Conservation (phyloP, 2,113 vertebrate species). For the human region GRCh38 chr2:30646001-30646500, state of each 20-base stretch:
- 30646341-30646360: background rate
- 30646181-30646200: background rate
- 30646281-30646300: background rate
- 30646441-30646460: conserved; percentile 1
- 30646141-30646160: background rate
- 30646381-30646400: background rate
- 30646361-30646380: background rate
- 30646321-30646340: background rate
- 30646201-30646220: background rate
- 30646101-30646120: background rate
- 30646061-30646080: background rate
- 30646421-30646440: background rate
- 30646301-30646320: background rate
- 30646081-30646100: too few relatives aligned
- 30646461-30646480: background rate
- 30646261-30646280: background rate
- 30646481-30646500: background rate
- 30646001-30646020: background rate
- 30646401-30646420: background rate
- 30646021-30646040: too few relatives aligned
- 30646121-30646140: background rate
- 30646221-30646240: background rate
- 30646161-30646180: background rate
- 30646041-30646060: background rate
- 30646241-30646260: background rate